phyloP scores from a whole-genome alignment of 2,888 invertebrate genomes.

The Clivina fossor region DNA sequence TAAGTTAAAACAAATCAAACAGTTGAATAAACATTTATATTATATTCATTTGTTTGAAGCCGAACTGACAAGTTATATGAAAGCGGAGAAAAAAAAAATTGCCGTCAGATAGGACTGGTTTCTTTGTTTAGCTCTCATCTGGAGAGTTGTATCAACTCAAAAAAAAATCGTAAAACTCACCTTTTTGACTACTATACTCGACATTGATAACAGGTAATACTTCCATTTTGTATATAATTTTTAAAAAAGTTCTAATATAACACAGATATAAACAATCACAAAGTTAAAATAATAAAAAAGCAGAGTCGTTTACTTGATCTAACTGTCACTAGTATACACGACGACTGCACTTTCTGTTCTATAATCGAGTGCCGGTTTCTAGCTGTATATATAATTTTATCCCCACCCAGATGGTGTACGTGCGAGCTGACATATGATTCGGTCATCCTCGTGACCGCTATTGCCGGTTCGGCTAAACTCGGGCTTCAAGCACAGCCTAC shows the following conservation, averaged over 20 bases:
- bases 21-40: too few relatives aligned
- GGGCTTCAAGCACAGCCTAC: slow-evolving; percentile 9
- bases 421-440: slow-evolving; percentile 4
- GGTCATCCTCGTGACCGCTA: slow-evolving; percentile 5
- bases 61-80: too few relatives aligned
- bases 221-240: slow-evolving; percentile 66
- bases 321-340: slow-evolving; percentile 10
- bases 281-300: too few relatives aligned
- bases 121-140: too few relatives aligned
- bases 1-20: too few relatives aligned
- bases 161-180: slow-evolving; percentile 62
- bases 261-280: slow-evolving; percentile 22
- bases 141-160: too few relatives aligned
- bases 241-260: slow-evolving; percentile 15
- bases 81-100: too few relatives aligned
- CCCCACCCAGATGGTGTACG: slow-evolving; percentile 10
- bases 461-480: slow-evolving; percentile 2
- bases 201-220: slow-evolving; percentile 77
- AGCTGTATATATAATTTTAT: slow-evolving; percentile 16
- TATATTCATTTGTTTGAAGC: too few relatives aligned
- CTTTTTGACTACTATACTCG: slow-evolving; percentile 75
- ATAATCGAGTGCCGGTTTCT: neutral
- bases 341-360: slow-evolving; percentile 7
- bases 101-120: too few relatives aligned
- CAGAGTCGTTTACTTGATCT: slow-evolving; percentile 15